Base-by-base conservation (phyloP, 2,888 invertebrate species). In the Neoascia interrupta region DNA sequence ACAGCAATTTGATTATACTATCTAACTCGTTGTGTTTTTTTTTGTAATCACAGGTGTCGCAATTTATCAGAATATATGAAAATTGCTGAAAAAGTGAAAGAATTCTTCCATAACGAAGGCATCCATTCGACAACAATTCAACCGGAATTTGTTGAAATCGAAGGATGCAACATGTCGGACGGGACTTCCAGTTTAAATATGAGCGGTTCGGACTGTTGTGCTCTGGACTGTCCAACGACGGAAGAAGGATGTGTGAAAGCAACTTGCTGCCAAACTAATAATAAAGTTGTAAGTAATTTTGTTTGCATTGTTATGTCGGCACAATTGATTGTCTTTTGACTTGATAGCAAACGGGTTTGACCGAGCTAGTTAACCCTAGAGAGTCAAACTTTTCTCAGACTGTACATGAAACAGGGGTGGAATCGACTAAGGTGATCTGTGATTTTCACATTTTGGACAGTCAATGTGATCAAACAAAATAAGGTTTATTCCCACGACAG, bases 51-150 rank as follows among this genome's bases (percentile, higher is more conserved):
- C 31, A 95, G 95, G 83, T 98, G 97, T 90, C 93, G 96, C 84
- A 98, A 97, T 89, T 90, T 98, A 63, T 94, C 95, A 0, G 98
- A 98, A 86, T 99, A 99, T 88, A 98, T 98, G 97, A 95, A 95
- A 87, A 96, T 99, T 81, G 98, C 98, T 0, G 96, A 96, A 86
- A 95, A 96, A 87, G 96, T 98, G 5, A 99, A 98, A 88, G 95
- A 96, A 86, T 96, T 98, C 90, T 98, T 99, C 89, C 99, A 99
- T 89, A 96, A 98, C 86, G 97, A 98, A 89, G 98, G 98, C 51
- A 98, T 99, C 83, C 99, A 99, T 89, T 98, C 98, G 37, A 98
- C 98, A 16, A 99, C 99, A 23, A 98, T 99, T 86, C 98, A 99
- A 87, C 98, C 98, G 0, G 99, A 99, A 90, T 98, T 98, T 88